These are phyloP conservation scores for Lepidonotus clava DNA, from an alignment of 2,888 invertebrate genomes.

Conservation along the genomic window DNA sequence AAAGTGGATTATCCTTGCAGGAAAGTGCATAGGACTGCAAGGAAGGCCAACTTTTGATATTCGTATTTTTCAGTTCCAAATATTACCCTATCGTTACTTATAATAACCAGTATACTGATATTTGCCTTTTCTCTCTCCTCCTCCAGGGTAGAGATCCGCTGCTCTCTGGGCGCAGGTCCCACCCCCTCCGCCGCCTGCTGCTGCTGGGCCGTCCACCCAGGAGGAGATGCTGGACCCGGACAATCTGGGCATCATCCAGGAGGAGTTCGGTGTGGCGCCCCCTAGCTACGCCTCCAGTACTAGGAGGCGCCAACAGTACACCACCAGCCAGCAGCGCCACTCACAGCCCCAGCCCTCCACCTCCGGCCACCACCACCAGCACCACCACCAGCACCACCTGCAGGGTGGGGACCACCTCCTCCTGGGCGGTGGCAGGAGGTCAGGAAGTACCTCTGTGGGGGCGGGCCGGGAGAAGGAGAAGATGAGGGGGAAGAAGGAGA, in stretches of 20 bases:
- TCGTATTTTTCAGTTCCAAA: too few species aligned
- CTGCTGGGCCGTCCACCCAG: neutral
- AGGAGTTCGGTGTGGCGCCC: slow-evolving; percentile 22
- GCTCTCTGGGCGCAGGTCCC: neutral
- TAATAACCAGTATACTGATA: too few species aligned
- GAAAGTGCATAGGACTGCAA: too few species aligned
- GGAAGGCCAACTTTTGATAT: too few species aligned
- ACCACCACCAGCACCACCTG: neutral
- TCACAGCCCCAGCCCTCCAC: neutral
- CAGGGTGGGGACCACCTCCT: neutral
- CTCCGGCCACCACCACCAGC: neutral
- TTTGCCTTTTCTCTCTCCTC: neutral
- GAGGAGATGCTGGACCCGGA: slow-evolving; percentile 36
- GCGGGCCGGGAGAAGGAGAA: neutral
- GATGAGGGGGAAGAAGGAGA: slow-evolving; percentile 42
- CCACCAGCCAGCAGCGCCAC: neutral
- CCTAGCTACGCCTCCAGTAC: neutral
- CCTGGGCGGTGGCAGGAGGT: neutral
- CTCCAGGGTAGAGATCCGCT: neutral
- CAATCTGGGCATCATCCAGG: slow-evolving; percentile 32
- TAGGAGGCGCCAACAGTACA: neutral
- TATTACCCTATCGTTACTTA: too few species aligned
- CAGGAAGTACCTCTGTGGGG: neutral
- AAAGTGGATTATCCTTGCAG: too few species aligned
- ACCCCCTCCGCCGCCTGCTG: too few species aligned